Evolutionary conservation across 2,113 vertebrate genomes (phyloP).

Genomic region (Tragelaphus buxtoni): DNA sequence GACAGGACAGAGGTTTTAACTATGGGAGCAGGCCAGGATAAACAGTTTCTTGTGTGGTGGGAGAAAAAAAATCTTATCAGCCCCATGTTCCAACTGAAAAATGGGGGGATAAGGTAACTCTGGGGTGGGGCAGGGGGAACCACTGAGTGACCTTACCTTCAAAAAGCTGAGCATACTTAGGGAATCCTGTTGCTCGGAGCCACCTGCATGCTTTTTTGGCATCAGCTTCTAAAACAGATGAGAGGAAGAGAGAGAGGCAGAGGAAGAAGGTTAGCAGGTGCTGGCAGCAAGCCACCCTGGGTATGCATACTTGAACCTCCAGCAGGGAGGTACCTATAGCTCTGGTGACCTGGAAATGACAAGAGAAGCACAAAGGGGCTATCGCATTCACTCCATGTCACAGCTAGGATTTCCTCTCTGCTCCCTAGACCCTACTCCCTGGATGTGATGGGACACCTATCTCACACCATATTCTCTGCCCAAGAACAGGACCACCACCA

Average conservation of each 20-base stretch:
- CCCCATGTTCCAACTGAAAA: not conserved
- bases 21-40: not conserved
- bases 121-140: not conserved
- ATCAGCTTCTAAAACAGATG: slow-evolving; percentile 89
- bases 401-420: not conserved
- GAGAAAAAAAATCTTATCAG: not conserved
- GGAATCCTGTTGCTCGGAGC: slow-evolving; percentile 91
- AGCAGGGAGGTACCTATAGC: not conserved
- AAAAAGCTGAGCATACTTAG: slow-evolving; percentile 92
- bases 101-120: not conserved
- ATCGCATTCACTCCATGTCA: not conserved
- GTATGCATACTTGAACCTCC: not conserved
- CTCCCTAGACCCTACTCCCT: not conserved
- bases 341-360: not conserved
- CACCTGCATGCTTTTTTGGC: slow-evolving; percentile 92
- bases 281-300: not conserved
- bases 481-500: not conserved
- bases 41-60: not conserved
- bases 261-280: not conserved
- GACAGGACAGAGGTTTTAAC: not conserved
- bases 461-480: not conserved
- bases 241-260: not conserved
- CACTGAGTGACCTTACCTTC: slow-evolving; percentile 82
- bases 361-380: not conserved
- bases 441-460: not conserved